A percentile compares a stretch with the other conserved stretches of the same genome.
Evolutionary conservation across 2,888 invertebrate genomes (phyloP).

Genomic region (Ganaspis brasiliensis): DNA sequence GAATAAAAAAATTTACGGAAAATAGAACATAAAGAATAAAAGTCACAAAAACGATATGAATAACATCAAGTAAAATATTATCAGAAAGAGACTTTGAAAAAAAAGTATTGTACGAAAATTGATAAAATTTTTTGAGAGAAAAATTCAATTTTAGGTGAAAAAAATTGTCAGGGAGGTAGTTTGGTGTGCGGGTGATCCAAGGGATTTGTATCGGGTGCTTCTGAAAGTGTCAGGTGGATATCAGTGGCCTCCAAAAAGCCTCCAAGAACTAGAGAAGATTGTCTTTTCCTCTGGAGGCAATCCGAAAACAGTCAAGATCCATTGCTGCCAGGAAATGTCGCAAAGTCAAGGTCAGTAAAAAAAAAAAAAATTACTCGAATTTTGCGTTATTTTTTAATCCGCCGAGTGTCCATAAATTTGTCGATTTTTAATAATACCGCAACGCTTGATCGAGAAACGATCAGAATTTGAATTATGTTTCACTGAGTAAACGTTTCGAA

Average conservation of each 20-base stretch:
- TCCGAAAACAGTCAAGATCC: slow-evolving; percentile 92
- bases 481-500: neutral
- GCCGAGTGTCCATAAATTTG: neutral
- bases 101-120: neutral
- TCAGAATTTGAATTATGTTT: slow-evolving; percentile 11
- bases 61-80: too few species aligned
- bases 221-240: slow-evolving; percentile 67
- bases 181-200: slow-evolving; percentile 82
- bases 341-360: slow-evolving; percentile 88
- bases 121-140: too few species aligned
- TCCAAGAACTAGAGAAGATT: slow-evolving; percentile 80
- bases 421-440: neutral
- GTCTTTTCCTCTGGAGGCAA: slow-evolving; percentile 87
- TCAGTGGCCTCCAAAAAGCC: slow-evolving; percentile 82
- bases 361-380: neutral
- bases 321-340: slow-evolving; percentile 90
- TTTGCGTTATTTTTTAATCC: neutral
- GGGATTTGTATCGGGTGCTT: slow-evolving; percentile 73
- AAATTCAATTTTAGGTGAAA: neutral
- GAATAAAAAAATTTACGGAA: too few species aligned
- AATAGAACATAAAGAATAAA: too few species aligned
- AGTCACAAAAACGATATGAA: too few species aligned
- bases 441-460: slow-evolving; percentile 22
- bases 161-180: slow-evolving; percentile 20
- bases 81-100: too few species aligned